Evolutionary conservation across 2,797 vertebrate species (phyloP), one percentile per base, ranked within the genome.

Genomic region (Benthosema pterotum): DNA sequence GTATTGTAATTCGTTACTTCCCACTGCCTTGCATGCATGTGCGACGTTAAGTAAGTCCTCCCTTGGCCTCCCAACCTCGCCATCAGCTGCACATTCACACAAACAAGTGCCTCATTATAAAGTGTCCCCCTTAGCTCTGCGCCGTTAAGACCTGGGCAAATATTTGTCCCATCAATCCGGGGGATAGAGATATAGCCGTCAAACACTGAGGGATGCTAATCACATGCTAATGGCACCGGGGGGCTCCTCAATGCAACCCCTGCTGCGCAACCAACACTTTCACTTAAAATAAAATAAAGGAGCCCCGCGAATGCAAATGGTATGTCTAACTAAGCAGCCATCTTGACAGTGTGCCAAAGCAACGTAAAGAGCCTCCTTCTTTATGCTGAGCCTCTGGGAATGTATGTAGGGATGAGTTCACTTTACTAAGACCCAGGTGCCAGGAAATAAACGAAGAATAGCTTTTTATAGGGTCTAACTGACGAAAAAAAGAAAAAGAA

Each of bases 391-490:
- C 88, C 79, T 77, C 81, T 90, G 87, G 87, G 89, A 89, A 88
- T 81, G 85, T 86, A 88, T 83, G 83, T 86, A 60, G 74, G 80
- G 88, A 90, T 90, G 89, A 86, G 88, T 86, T 90, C 85, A 86
- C 81, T 87, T 85, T 87, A 88, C 17, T 76, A 83, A 87, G 84
- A 59, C 75, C 87, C 90, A 91, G 89, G 87, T 92, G 89, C 90
- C 88, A 88, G 86, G 70, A 73, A 84, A 90, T 90, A 87, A 89
- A 90, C 89, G 85, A 90, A 90, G 88, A 90, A 91, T 90, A 83
- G 80, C 75, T 89, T 91, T n/a, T 88, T 84, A 88, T 82, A 74
- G 83, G 75, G 71, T 72, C 74, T 78, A 74, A 82, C 72, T 67
- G 74, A 69, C 84, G 79, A 71, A 45, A 80, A 75, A 72, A 66